Percentiles rank a stretch among this genome's conserved stretches.
phyloP scores from a whole-genome alignment of 2,113 vertebrate genomes.

The Phrynosoma platyrhinos region DNA sequence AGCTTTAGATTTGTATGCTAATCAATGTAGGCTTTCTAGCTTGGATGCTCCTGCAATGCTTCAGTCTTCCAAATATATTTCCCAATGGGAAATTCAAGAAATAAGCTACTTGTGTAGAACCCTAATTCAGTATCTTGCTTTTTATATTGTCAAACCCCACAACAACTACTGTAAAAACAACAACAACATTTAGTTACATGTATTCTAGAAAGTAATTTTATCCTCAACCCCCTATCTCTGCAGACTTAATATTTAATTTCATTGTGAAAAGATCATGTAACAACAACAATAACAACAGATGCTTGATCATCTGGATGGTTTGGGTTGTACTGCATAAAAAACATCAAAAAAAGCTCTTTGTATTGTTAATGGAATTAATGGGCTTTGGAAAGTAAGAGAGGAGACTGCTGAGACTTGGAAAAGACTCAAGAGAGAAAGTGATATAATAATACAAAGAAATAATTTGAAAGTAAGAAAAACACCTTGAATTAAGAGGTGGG shows the following conservation, averaged over 20 bases:
- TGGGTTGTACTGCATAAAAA: conserved; percentile 34
- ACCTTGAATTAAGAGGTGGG: too few species aligned
- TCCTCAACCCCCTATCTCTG: not conserved
- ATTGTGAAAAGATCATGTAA: conserved; percentile 23
- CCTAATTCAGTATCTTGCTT: conserved; percentile 37
- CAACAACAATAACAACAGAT: not conserved
- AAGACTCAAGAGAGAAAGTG: too few species aligned
- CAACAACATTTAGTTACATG: conserved; percentile 26
- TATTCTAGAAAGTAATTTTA: conserved; percentile 24
- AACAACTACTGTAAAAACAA: not conserved
- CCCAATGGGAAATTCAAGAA: conserved; percentile 33
- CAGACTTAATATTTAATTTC: conserved; percentile 25
- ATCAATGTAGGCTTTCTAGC: conserved; percentile 39
- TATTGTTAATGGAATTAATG: not conserved
- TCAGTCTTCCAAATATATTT: conserved; percentile 37
- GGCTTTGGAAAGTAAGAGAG: too few species aligned
- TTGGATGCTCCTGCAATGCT: conserved; percentile 25
- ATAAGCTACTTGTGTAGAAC: conserved; percentile 17
- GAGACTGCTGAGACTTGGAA: too few species aligned
- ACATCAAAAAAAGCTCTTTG: conserved; percentile 30
- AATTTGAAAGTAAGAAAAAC: too few species aligned
- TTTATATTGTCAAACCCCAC: not conserved
- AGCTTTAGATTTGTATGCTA: conserved; percentile 35
- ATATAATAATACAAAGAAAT: too few species aligned
- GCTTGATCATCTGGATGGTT: not conserved